Percentiles rank a stretch among this genome's conserved stretches.
Conservation (phyloP, 2,888 invertebrate genomes). For the Rhamphomyia laevipes region DNA sequence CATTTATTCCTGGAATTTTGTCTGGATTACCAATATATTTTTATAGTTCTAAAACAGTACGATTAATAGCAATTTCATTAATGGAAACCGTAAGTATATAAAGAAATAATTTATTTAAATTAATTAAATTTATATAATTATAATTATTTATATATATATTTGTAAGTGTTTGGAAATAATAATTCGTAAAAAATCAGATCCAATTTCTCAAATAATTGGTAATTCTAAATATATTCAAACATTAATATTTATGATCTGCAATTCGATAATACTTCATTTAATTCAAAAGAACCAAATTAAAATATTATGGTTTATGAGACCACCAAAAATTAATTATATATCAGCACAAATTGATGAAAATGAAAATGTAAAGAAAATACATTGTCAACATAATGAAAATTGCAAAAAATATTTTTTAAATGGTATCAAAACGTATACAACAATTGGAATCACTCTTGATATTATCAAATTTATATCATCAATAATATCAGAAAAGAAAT, state of each 20-base stretch:
- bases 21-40: neutral
- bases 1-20: slow-evolving; percentile 19
- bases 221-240: slow-evolving; percentile 19
- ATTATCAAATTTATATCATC: slow-evolving; percentile 17
- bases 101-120: neutral
- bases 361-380: neutral
- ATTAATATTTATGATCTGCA: slow-evolving; percentile 26
- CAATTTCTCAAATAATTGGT: slow-evolving; percentile 15
- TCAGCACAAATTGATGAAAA: neutral
- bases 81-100: neutral
- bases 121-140: too few species aligned
- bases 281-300: slow-evolving; percentile 14
- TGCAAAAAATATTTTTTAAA: slow-evolving; percentile 14
- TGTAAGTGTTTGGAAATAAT: slow-evolving; percentile 22
- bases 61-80: neutral
- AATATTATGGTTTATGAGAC: slow-evolving; percentile 25
- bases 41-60: neutral
- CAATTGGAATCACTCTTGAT: slow-evolving; percentile 24
- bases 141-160: too few species aligned
- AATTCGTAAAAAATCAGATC: slow-evolving; percentile 17
- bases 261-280: slow-evolving; percentile 22
- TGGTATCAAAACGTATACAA: slow-evolving; percentile 22
- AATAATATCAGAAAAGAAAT: neutral
- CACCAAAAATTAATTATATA: slow-evolving; percentile 7
- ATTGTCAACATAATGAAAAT: slow-evolving; percentile 13